Percentiles rank a stretch among this genome's conserved stretches.
phyloP scores from a whole-genome alignment of 2,113 vertebrate species.

The Zapornia atra region DNA sequence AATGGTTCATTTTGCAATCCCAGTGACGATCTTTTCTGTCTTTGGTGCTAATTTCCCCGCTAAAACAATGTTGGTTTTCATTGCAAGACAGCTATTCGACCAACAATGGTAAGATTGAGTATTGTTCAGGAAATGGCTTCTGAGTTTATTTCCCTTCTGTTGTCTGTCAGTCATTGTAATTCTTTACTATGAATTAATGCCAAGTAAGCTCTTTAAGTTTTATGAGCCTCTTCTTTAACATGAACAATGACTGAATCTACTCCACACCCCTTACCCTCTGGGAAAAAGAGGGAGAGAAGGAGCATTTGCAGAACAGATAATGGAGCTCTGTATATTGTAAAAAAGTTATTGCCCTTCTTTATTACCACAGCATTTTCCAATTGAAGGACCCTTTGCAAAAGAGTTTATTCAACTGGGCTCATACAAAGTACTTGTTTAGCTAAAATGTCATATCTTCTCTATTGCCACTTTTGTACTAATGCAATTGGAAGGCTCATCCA shows the following conservation, averaged over 20 bases:
- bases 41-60: not conserved
- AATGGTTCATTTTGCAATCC: not conserved
- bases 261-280: not conserved
- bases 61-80: not conserved
- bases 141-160: not conserved
- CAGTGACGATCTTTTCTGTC: not conserved
- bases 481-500: conserved; percentile 8
- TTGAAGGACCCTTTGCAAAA: conserved; percentile 52
- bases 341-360: conserved; percentile 45
- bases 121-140: not conserved
- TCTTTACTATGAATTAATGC: conserved; percentile 11
- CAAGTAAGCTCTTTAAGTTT: conserved; percentile 47
- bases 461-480: conserved; percentile 36
- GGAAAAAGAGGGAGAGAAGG: conserved; percentile 18
- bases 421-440: conserved; percentile 34
- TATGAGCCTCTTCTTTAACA: not conserved
- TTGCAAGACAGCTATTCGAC: not conserved
- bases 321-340: conserved; percentile 19
- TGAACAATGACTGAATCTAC: not conserved
- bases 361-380: not conserved
- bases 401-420: conserved; percentile 57
- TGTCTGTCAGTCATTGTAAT: not conserved
- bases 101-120: not conserved
- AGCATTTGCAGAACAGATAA: not conserved
- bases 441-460: conserved; percentile 28